phyloP scores from a whole-genome alignment of 2,888 invertebrate genomes.

The Zhuqinia jingwanae region DNA sequence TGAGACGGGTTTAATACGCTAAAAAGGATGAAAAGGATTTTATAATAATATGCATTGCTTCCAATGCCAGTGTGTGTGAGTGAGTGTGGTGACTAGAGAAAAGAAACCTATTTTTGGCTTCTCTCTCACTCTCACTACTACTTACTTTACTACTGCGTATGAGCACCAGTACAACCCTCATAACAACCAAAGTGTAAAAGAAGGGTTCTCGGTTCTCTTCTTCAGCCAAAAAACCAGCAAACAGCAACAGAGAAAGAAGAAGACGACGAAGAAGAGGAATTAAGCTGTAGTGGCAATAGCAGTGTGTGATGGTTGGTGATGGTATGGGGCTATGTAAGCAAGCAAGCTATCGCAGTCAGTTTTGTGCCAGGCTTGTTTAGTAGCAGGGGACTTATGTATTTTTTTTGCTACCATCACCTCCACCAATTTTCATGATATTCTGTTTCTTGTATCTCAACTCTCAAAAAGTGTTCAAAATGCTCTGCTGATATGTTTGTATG shows the following conservation, averaged over 20 bases:
- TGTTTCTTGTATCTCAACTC: too few species aligned
- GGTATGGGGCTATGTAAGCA: conserved; percentile 26
- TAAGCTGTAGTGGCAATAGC: conserved; percentile 33
- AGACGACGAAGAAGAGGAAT: conserved; percentile 13
- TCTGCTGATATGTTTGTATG: neutral
- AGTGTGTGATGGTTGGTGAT: conserved; percentile 13
- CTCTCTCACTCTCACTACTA: neutral
- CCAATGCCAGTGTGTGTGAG: conserved; percentile 11
- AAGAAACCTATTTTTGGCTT: conserved; percentile 33
- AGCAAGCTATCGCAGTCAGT: too few species aligned
- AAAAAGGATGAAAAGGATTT: conserved; percentile 44
- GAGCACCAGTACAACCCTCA: too few species aligned
- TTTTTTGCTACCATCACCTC: too few species aligned
- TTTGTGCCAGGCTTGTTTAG: too few species aligned
- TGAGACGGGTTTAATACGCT: conserved; percentile 13
- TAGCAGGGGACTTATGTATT: too few species aligned
- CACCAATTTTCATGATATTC: too few species aligned
- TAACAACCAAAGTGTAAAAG: neutral
- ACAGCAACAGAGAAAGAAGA: neutral
- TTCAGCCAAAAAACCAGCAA: conserved; percentile 9
- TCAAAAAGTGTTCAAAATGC: neutral
- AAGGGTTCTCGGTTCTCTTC: conserved; percentile 16
- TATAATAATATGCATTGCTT: conserved; percentile 34
- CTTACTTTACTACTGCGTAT: neutral
- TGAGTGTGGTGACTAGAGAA: neutral